phyloP scores from a whole-genome alignment of 2,797 vertebrate species.

The Typhlichthys eigenmanni region DNA sequence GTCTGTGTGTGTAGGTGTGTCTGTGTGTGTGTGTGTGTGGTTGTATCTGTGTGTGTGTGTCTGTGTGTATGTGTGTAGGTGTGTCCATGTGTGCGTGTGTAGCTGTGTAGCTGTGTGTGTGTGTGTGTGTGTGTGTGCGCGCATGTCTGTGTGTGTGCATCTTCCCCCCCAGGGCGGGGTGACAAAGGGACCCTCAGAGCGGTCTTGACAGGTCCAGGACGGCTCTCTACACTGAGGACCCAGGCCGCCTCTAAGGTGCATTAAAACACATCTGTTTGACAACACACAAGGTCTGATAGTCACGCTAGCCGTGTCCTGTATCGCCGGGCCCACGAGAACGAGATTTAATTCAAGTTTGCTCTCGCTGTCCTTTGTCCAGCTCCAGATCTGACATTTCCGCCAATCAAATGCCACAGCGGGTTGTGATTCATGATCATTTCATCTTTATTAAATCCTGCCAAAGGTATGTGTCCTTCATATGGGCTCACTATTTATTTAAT shows the following conservation, averaged over 20 bases:
- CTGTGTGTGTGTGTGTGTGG: no score
- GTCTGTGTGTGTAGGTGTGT: no score
- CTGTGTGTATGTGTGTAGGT: no score
- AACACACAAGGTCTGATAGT: slow-evolving; percentile 41
- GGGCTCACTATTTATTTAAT: slow-evolving; percentile 39
- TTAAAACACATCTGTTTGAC: slow-evolving; percentile 61
- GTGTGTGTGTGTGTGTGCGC: no score
- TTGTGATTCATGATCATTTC: slow-evolving; percentile 44
- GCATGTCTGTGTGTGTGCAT: no score
- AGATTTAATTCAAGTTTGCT: neutral
- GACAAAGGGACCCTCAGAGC: slow-evolving; percentile 57
- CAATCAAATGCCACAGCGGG: slow-evolving; percentile 33
- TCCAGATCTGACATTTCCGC: slow-evolving; percentile 39
- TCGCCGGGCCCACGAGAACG: neutral
- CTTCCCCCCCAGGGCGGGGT: slow-evolving; percentile 26
- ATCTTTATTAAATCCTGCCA: slow-evolving; percentile 46
- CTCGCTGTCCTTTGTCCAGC: slow-evolving; percentile 12
- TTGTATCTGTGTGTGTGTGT: no score
- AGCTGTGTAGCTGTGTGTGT: no score
- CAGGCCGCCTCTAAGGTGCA: slow-evolving; percentile 48
- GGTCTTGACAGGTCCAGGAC: slow-evolving; percentile 56
- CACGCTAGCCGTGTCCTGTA: slow-evolving; percentile 32
- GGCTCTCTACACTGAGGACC: slow-evolving; percentile 41
- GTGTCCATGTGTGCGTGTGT: no score
- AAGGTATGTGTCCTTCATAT: slow-evolving; percentile 35